Evolutionary conservation across 2,797 vertebrate genomes (phyloP).

Genomic region (Gallinago nigripennis): DNA sequence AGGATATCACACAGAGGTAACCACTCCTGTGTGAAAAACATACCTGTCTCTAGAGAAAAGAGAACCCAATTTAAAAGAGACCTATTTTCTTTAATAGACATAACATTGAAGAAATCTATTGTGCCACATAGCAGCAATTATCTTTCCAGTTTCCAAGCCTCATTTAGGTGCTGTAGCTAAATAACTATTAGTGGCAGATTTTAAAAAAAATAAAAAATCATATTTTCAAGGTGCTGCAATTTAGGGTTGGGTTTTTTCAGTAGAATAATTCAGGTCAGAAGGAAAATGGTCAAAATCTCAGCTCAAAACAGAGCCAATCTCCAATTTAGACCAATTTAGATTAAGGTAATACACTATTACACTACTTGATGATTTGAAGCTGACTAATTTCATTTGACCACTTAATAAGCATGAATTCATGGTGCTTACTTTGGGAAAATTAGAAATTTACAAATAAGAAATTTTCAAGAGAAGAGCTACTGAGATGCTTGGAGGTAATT

Average conservation of each 20-base stretch:
- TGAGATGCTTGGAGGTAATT: background rate
- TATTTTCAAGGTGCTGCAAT: background rate
- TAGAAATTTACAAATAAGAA: background rate
- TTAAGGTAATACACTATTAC: background rate
- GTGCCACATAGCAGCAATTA: background rate
- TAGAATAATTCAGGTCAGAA: background rate
- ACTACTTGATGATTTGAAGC: background rate
- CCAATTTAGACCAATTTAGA: background rate
- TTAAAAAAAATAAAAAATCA: rapidly evolving
- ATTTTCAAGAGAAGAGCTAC: background rate
- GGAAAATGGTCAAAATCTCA: background rate
- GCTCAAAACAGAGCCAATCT: background rate
- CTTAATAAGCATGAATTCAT: background rate
- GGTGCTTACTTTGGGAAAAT: background rate
- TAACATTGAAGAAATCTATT: background rate
- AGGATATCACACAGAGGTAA: background rate
- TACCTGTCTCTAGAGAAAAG: background rate
- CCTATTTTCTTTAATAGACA: background rate
- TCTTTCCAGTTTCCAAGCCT: background rate
- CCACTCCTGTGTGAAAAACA: background rate
- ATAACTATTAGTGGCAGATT: background rate
- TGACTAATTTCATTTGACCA: background rate
- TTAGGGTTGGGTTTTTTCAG: background rate
- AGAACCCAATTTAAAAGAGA: background rate
- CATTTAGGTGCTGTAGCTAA: background rate